phyloP scores from a whole-genome alignment of 2,113 vertebrate genomes.

The Pipa parva region DNA sequence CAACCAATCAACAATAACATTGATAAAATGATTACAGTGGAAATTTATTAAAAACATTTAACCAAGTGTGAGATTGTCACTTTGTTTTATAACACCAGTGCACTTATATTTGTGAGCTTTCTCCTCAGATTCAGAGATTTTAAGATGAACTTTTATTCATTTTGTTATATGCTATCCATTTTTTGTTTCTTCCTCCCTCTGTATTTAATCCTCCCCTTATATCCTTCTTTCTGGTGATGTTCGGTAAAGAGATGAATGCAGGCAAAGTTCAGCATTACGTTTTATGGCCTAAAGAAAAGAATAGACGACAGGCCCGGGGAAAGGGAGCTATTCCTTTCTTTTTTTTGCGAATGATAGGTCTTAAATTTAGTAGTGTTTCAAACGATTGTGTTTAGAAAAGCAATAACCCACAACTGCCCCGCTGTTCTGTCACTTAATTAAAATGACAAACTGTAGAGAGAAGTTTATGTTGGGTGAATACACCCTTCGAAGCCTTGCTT shows the following conservation, averaged over 20 bases:
- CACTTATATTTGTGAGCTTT: too few species aligned
- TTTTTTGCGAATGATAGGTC: constrained; percentile 1
- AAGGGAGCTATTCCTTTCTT: neutral
- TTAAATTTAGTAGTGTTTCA: constrained; percentile 7
- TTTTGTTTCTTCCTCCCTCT: neutral
- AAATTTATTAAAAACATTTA: too few species aligned
- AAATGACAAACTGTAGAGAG: constrained; percentile 24
- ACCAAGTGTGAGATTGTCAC: too few species aligned
- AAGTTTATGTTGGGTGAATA: constrained; percentile 12
- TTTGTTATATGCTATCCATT: too few species aligned
- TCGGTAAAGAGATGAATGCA: too few species aligned
- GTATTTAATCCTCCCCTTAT: neutral
- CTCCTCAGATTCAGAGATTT: too few species aligned
- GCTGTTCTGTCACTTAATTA: constrained; percentile 25
- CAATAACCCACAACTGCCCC: constrained; percentile 17
- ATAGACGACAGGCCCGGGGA: neutral
- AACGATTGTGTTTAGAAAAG: constrained; percentile 16
- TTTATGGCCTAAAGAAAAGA: neutral
- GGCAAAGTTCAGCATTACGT: neutral
- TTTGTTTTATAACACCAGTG: too few species aligned
- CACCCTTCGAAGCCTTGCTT: neutral
- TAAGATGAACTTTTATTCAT: too few species aligned
- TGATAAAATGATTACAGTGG: too few species aligned
- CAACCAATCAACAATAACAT: too few species aligned
- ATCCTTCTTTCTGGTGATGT: too few species aligned